Evolutionary conservation across 2,797 vertebrate species (phyloP).

Genomic region (Triplophysa bombifrons): DNA sequence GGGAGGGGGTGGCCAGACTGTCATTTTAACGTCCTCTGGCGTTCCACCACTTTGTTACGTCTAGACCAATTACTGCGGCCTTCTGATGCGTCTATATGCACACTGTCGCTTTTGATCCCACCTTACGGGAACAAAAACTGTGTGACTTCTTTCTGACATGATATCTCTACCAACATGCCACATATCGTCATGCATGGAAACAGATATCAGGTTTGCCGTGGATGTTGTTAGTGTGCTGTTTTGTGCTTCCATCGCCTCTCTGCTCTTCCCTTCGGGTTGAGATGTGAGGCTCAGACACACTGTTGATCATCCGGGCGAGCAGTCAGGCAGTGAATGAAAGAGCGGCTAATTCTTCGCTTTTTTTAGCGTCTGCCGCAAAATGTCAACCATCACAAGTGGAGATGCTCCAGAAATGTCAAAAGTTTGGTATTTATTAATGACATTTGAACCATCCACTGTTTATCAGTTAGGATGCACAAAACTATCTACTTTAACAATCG

Average conservation of each 20-base stretch:
- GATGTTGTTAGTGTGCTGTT: conserved; percentile 10
- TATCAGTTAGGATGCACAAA: background rate
- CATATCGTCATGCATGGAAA: conserved; percentile 16
- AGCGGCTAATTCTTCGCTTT: conserved; percentile 1
- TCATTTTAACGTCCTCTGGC: conserved; percentile 7
- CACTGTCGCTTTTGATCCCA: conserved; percentile 22
- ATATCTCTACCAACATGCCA: conserved; percentile 34
- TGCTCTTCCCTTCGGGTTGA: background rate
- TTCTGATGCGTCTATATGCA: conserved; percentile 13
- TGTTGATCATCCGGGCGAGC: background rate
- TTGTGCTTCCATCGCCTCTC: background rate
- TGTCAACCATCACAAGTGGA: conserved; percentile 1
- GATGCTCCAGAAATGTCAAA: conserved; percentile 24
- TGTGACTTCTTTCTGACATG: conserved; percentile 29
- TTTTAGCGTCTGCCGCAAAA: background rate
- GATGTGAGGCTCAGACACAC: conserved; percentile 1
- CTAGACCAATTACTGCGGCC: conserved; percentile 26
- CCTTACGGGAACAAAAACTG: background rate
- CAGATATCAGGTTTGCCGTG: conserved; percentile 25
- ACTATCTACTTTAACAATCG: background rate
- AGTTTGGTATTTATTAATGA: background rate
- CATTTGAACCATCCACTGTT: background rate
- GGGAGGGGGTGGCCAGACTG: background rate
- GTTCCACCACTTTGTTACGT: conserved; percentile 10
- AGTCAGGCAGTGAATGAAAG: background rate